Evolutionary conservation across 2,888 invertebrate species (phyloP), one percentile per base, ranked within the genome.

Genomic region (Laothoe populi): DNA sequence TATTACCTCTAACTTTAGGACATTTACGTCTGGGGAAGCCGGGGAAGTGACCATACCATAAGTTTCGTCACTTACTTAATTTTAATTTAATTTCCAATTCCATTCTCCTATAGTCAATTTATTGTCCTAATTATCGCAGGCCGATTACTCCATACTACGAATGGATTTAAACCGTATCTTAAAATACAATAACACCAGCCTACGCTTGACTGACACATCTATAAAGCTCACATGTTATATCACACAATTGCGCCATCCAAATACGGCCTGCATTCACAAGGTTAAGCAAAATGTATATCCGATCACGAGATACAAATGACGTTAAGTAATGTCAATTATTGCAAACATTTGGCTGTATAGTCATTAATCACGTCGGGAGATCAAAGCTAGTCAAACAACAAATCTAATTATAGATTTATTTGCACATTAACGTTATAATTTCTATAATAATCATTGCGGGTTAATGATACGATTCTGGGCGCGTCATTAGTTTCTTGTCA

Each of bases 401-500:
- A 53, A 49, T 49, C 42, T 49, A 60, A 60, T 61, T 61, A 61
- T 42, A 66, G 60, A 69, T 71, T 70, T 61, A 72, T 71, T 68
- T 59, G 71, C 64, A 66, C 64, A 64, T 67, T 69, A 67, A 71
- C 72, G 63, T 66, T 72, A 71, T 73, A 67, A 72, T 70, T 67
- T 65, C 61, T 64, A 64, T 65, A 61, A 64, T 68, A 61, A 66
- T 63, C 45, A 60, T 70, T 67, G 64, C 67, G 64, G 61, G 71
- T 71, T 74, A 74, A 72, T 75, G 70, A 75, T 73, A 67, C 65
- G 66, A 72, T 71, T 64, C 64, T 67, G 70, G 65, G 71, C 64
- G 70, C 68, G 69, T 77, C 75, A 77, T 82, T 81, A 78, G 77
- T 77, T 74, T 68, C 60, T 61, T 66, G 59, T 62, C 69, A 75